Percentiles rank a stretch among this genome's conserved stretches.
Evolutionary conservation across 2,113 vertebrate species (phyloP).

Genomic region (Chloropsis hardwickii): DNA sequence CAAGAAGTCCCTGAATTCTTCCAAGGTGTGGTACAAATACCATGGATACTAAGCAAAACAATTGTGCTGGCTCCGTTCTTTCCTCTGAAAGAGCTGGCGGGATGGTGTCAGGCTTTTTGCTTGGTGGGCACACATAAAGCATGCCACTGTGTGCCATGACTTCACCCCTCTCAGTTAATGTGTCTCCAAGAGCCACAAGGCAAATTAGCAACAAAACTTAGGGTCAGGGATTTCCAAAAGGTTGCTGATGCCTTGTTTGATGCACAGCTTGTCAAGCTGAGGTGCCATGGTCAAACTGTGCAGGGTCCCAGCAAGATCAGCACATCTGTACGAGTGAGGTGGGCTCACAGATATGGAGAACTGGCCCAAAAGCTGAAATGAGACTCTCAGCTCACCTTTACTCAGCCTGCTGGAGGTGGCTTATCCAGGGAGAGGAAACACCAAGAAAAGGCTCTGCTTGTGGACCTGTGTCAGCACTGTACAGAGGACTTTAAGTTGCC

Average conservation of each 20-base stretch:
- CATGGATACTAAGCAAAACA: slow-evolving; percentile 12
- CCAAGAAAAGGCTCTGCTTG: neutral
- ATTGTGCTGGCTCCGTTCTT: neutral
- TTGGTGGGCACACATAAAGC: neutral
- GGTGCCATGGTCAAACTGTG: neutral
- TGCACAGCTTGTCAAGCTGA: neutral
- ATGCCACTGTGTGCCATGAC: neutral
- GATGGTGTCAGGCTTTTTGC: neutral
- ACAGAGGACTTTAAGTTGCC: neutral
- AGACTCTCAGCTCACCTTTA: neutral
- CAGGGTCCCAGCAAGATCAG: neutral
- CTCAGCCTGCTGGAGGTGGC: neutral
- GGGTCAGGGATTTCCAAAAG: slow-evolving; percentile 17
- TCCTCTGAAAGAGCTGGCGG: neutral
- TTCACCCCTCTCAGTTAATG: neutral
- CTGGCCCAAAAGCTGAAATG: neutral
- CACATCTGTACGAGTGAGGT: neutral
- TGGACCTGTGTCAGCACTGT: neutral
- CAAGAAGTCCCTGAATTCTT: neutral
- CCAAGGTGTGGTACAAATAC: neutral
- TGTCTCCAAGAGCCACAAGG: neutral
- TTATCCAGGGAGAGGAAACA: neutral
- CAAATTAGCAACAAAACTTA: neutral
- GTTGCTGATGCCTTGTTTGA: neutral
- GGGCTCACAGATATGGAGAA: neutral